Percentiles rank a stretch among this genome's conserved stretches.
Conservation (phyloP, 2,113 vertebrate genomes). For the Thalassarche chlororhynchos region DNA sequence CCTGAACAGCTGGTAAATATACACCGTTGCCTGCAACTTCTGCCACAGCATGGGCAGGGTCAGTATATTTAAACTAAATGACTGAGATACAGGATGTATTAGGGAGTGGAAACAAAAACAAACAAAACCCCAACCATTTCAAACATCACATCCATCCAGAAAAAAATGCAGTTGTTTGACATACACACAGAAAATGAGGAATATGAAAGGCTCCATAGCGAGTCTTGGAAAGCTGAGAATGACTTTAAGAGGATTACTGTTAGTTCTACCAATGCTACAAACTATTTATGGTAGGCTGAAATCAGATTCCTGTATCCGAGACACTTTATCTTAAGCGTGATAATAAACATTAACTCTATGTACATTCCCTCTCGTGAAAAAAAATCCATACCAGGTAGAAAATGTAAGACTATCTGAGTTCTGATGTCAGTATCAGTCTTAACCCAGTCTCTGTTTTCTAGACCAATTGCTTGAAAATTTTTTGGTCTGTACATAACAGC, state of each 20-base stretch:
- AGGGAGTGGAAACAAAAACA: slow-evolving; percentile 1
- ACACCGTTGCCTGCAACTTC: not conserved
- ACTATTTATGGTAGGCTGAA: not conserved
- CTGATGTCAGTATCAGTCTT: not conserved
- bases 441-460: not conserved
- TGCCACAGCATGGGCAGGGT: not conserved
- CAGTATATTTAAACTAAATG: not conserved
- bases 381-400: not conserved
- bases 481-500: not conserved
- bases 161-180: not conserved
- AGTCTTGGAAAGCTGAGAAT: not conserved
- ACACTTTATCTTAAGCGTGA: not conserved
- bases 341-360: not conserved
- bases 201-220: not conserved
- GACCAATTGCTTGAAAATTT: not conserved
- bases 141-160: not conserved
- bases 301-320: not conserved
- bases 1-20: not conserved
- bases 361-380: not conserved
- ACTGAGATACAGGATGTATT: not conserved
- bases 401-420: not conserved
- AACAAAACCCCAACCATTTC: not conserved
- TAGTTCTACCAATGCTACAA: not conserved
- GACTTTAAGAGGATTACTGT: not conserved
- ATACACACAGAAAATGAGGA: not conserved